Evolutionary conservation across 2,797 vertebrate species (phyloP).

Genomic region (Sebastes glaucus): DNA sequence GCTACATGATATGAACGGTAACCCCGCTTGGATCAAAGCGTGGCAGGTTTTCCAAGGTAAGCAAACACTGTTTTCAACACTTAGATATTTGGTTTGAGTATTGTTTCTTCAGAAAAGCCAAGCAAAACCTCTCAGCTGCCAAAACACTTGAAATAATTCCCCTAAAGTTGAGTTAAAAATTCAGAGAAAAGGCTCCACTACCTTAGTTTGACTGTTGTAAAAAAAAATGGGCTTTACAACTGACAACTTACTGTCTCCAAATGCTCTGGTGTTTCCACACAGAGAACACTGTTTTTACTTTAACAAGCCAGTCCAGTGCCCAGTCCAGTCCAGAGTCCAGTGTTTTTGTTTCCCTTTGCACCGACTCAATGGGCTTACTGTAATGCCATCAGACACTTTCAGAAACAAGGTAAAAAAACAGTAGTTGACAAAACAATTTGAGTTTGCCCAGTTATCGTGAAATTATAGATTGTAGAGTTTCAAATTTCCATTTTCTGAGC

Average conservation of each 20-base stretch:
- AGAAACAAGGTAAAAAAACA: background rate
- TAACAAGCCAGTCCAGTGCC: background rate
- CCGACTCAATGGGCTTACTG: background rate
- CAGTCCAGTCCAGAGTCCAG: background rate
- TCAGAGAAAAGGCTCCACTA: background rate
- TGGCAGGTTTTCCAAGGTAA: background rate
- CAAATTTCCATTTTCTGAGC: background rate
- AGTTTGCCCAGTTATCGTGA: background rate
- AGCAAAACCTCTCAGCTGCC: background rate
- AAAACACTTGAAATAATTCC: conserved; percentile 18
- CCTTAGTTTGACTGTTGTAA: background rate
- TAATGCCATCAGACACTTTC: background rate
- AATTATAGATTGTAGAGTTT: background rate
- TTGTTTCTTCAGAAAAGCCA: background rate
- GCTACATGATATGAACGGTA: conserved; percentile 2
- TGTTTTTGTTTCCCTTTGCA: background rate
- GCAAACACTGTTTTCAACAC: conserved; percentile 1
- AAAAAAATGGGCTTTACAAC: background rate
- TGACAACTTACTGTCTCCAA: background rate
- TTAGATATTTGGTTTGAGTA: background rate
- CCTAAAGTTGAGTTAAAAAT: background rate
- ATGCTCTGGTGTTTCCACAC: background rate
- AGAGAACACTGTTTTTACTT: background rate
- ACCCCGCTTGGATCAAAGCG: background rate
- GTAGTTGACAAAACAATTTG: background rate